Conservation (phyloP, 2,113 vertebrate species). For the Formicarius rufipectus region DNA sequence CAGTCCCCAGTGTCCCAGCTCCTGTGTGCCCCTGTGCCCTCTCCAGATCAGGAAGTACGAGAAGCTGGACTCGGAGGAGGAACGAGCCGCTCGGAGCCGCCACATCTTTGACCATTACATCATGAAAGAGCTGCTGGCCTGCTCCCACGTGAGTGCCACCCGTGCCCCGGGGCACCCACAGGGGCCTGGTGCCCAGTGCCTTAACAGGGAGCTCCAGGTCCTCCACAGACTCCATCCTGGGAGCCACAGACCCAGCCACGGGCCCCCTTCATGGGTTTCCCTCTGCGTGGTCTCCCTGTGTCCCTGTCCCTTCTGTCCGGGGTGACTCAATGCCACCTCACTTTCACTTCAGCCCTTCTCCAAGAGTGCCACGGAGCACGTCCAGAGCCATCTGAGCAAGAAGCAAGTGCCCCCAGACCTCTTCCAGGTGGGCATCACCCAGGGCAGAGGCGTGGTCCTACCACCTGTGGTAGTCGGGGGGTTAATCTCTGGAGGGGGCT, state of each 20-base stretch:
- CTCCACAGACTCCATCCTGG: background rate
- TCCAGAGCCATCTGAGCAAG: slow-evolving; percentile 75
- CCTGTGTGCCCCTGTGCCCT: background rate
- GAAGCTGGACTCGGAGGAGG: slow-evolving; percentile 78
- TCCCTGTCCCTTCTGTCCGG: background rate
- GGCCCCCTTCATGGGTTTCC: background rate
- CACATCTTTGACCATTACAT: slow-evolving; percentile 78
- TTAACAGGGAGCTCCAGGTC: background rate
- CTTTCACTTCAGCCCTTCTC: slow-evolving; percentile 72
- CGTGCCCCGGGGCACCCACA: too few relatives aligned
- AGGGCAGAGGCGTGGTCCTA: background rate
- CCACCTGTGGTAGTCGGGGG: background rate
- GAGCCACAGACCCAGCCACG: background rate
- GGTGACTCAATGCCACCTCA: background rate
- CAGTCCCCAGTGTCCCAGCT: rapidly evolving
- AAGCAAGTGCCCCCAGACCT: slow-evolving; percentile 78
- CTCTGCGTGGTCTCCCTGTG: background rate
- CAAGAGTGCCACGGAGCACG: slow-evolving; percentile 74
- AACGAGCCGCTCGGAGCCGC: slow-evolving; percentile 60
- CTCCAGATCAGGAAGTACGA: slow-evolving; percentile 77
- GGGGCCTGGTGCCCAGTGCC: background rate
- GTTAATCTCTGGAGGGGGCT: background rate
- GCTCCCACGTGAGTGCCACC: slow-evolving; percentile 71
- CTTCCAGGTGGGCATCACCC: slow-evolving; percentile 70
- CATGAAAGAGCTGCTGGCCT: slow-evolving; percentile 81